Percentiles rank a stretch among this genome's conserved stretches.
Evolutionary conservation across 2,113 vertebrate species (phyloP).

Genomic region (Gopherus flavomarginatus): DNA sequence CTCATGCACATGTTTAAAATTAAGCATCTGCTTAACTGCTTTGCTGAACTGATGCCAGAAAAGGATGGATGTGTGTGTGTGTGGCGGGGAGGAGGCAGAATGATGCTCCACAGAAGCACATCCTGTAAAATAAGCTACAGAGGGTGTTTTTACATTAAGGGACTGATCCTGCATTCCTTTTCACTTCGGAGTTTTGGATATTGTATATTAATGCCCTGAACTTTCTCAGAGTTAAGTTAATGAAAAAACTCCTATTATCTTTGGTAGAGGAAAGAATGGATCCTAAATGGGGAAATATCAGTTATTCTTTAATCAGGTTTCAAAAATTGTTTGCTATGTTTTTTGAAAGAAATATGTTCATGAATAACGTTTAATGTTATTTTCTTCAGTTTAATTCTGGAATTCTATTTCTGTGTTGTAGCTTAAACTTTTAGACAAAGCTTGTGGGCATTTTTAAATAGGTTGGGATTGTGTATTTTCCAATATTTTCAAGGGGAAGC

Average conservation of each 20-base stretch:
- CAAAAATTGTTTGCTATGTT: neutral
- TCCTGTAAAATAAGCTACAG: neutral
- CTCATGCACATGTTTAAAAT: neutral
- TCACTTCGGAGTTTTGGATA: neutral
- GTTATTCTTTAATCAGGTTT: neutral
- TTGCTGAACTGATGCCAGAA: neutral
- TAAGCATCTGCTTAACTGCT: fast-evolving
- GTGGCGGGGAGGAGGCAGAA: fast-evolving
- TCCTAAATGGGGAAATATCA: neutral
- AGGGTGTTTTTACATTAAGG: neutral
- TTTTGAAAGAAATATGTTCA: neutral
- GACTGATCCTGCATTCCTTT: neutral
- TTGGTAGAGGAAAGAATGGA: neutral
- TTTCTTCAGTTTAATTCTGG: neutral
- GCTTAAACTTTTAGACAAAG: neutral
- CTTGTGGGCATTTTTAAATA: neutral
- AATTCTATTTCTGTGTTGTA: neutral
- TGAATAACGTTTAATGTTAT: neutral
- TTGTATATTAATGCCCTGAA: neutral
- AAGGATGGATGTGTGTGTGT: too few species aligned
- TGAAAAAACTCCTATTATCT: neutral
- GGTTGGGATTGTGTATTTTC: neutral
- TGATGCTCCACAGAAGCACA: neutral
- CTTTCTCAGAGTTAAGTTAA: neutral
- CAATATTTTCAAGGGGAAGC: neutral